Percentiles rank a stretch among this genome's conserved stretches.
phyloP scores from a whole-genome alignment of 2,113 vertebrate genomes.

The Talpa occidentalis region DNA sequence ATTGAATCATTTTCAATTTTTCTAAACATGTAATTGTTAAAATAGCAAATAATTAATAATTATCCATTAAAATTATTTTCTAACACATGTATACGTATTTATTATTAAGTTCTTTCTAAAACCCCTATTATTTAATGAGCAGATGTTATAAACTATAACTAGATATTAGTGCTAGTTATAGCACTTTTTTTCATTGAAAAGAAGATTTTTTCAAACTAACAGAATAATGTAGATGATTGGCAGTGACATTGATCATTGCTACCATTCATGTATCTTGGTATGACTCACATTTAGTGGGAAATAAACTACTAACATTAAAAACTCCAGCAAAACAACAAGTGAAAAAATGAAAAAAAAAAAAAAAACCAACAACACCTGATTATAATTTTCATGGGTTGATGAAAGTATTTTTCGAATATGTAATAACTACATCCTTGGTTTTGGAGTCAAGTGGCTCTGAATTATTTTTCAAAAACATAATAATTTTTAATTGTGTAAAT shows the following conservation, averaged over 20 bases:
- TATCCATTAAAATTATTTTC: not conserved
- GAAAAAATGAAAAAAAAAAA: slow-evolving; percentile 32
- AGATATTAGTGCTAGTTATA: not conserved
- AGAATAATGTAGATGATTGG: not conserved
- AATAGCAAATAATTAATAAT: not conserved
- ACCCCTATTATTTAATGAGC: not conserved
- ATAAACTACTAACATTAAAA: slow-evolving; percentile 46
- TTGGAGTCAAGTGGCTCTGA: not conserved
- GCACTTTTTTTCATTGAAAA: not conserved
- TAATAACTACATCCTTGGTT: not conserved
- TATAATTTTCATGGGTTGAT: not conserved
- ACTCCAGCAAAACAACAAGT: not conserved
- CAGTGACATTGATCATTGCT: not conserved
- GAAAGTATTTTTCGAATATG: not conserved
- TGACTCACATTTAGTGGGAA: not conserved
- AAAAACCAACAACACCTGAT: not conserved
- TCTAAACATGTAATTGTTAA: not conserved
- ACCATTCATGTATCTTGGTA: not conserved
- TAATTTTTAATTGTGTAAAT: slow-evolving; percentile 63
- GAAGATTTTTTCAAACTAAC: slow-evolving; percentile 1
- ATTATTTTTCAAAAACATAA: slow-evolving; percentile 52
- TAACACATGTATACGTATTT: not conserved
- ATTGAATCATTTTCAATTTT: not conserved
- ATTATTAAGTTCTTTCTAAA: not conserved
- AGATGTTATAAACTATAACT: not conserved